Conservation (phyloP, 35 echinoderm and acorn worm genomes). For the Eucidaris tribuloides region DNA sequence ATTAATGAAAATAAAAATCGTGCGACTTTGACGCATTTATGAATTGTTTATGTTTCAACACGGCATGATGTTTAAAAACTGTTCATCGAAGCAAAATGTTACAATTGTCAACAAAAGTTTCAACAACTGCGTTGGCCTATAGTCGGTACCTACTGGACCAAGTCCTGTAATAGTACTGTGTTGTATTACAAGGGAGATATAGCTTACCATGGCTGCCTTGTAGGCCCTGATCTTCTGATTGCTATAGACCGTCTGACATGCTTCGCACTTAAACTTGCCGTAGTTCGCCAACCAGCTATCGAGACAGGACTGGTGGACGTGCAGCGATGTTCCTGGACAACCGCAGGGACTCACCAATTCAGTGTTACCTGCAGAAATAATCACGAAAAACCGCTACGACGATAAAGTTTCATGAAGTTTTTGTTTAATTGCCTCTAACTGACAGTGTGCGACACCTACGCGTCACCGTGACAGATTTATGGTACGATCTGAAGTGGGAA, state of each 20-base stretch:
- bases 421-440: background rate
- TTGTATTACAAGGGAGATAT: too few relatives aligned
- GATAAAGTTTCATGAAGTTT: background rate
- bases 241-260: background rate
- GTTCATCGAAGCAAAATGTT: too few relatives aligned
- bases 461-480: background rate
- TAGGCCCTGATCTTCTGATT: background rate
- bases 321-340: background rate
- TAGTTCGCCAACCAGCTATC: background rate
- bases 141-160: too few relatives aligned
- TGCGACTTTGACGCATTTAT: too few relatives aligned
- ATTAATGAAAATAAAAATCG: too few relatives aligned
- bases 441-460: background rate
- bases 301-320: constrained; percentile 1
- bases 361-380: background rate
- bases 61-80: too few relatives aligned
- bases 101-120: too few relatives aligned
- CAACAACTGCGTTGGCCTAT: too few relatives aligned
- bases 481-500: background rate
- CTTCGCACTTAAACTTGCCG: background rate
- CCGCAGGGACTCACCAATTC: background rate
- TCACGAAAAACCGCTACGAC: background rate
- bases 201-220: background rate
- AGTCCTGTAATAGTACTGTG: too few relatives aligned
- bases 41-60: too few relatives aligned